Evolutionary conservation across 2,113 vertebrate species (phyloP), one percentile per base, ranked within the genome.

Genomic region (Lepisosteus oculatus): DNA sequence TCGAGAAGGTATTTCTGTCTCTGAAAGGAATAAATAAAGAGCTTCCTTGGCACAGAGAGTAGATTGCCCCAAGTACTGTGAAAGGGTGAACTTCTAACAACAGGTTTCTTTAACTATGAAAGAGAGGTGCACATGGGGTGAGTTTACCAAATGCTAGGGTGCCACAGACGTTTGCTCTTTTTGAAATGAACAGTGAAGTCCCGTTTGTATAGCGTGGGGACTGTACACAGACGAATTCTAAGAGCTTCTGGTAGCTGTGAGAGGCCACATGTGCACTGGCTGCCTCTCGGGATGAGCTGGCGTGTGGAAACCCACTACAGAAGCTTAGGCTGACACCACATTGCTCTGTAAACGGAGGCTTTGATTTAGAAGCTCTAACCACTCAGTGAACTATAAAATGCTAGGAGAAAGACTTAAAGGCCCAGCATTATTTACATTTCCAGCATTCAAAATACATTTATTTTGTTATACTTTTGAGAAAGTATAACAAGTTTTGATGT

Each of bases 111-210:
- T 51, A 51, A 51, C 47, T n/a, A 2, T 12, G 3, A 45, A 43
- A 43, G 8, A 64, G 14, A 43, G 62, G 41, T 43, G 41, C 41
- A 13, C 41, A 66, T 15, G 43, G 64, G 43, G 0, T 44, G 61
- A 63, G 61, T 45, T 47, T n/a, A 14, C 43, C 13, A 7, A 47
- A 47, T 43, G 47, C 64, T 13, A 42, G 4, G 45, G 64, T n/a
- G 43, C 64, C 45, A 44, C 64, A 66, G 64, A 66, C 45, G n/a
- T 44, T 66, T 66, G 64, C 45, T 66, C 64, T 14, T 44, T 43
- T 44, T 5, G 64, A 13, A n/a, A 66, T n/a, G n/a, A 42, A 13
- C 9, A 43, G 9, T 3, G 17, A 65, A 41, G 42, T 65, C 42
- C 41, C 8, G 3, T 65, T 65, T 65, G 64, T 8, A 43, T 12